phyloP scores from a whole-genome alignment of 1,140 invertebrate genomes.

The Dryas iulia region DNA sequence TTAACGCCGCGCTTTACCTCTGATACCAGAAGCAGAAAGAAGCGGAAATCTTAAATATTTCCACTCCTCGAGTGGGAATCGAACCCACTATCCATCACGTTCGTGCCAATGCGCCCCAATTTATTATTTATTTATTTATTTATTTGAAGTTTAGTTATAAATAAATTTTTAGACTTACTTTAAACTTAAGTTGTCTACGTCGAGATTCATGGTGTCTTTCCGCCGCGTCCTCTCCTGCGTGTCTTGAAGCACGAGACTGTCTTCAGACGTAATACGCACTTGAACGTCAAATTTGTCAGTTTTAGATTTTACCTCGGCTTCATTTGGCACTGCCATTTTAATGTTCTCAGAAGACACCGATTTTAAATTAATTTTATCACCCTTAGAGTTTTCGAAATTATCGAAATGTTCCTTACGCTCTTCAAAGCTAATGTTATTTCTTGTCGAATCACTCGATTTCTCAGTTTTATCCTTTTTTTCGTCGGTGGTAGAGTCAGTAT shows the following conservation, averaged over 20 bases:
- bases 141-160: too few relatives aligned
- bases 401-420: constrained; percentile 57
- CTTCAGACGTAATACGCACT: constrained; percentile 73
- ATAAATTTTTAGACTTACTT: constrained; percentile 53
- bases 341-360: constrained; percentile 58
- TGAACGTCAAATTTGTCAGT: constrained; percentile 76
- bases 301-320: constrained; percentile 61
- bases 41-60: too few relatives aligned
- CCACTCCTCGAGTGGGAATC: too few relatives aligned
- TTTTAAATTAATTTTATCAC: constrained; percentile 53
- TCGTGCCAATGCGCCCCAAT: too few relatives aligned
- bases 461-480: constrained; percentile 44
- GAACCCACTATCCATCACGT: background rate
- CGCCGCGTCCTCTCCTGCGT: constrained; percentile 50
- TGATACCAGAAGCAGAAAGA: too few relatives aligned
- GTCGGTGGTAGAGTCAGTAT: constrained; percentile 54
- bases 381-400: constrained; percentile 42
- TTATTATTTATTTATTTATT: too few relatives aligned
- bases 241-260: constrained; percentile 66
- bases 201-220: constrained; percentile 80
- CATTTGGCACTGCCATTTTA: constrained; percentile 73
- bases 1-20: too few relatives aligned
- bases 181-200: constrained; percentile 81
- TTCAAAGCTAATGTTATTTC: constrained; percentile 45
- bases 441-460: constrained; percentile 31